Evolutionary conservation across 2,113 vertebrate genomes (phyloP).

Genomic region (Alosa alosa): DNA sequence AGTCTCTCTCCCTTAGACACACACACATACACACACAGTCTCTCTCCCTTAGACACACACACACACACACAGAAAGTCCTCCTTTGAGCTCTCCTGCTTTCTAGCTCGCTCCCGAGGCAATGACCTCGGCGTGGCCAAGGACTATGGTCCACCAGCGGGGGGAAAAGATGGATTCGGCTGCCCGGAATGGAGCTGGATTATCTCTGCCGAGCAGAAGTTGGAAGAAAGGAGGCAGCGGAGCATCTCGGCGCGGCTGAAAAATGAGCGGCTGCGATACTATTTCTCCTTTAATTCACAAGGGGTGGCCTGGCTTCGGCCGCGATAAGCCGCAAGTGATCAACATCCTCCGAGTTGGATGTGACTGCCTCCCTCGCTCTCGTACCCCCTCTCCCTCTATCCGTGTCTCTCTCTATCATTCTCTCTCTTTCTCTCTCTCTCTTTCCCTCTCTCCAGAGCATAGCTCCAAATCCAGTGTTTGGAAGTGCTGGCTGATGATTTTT

Average conservation of each 20-base stretch:
- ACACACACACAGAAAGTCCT: constrained; percentile 28
- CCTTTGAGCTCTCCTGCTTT: constrained; percentile 17
- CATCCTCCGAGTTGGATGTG: constrained; percentile 65
- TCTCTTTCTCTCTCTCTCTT: constrained; percentile 3
- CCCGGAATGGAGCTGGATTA: constrained; percentile 70
- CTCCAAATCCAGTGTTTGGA: constrained; percentile 44
- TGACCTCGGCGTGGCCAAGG: constrained; percentile 74
- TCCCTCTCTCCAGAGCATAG: constrained; percentile 20
- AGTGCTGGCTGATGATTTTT: constrained; percentile 36
- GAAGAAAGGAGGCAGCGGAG: constrained; percentile 64
- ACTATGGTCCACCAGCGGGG: constrained; percentile 64
- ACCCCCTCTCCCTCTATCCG: constrained; percentile 27
- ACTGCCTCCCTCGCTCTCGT: constrained; percentile 48
- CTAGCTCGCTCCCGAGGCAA: constrained; percentile 45
- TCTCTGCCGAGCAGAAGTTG: constrained; percentile 70
- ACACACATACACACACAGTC: neutral
- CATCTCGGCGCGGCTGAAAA: constrained; percentile 71
- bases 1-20: neutral
- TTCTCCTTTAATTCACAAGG: constrained; percentile 77
- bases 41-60: neutral
- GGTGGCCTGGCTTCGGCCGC: constrained; percentile 67
- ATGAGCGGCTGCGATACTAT: constrained; percentile 73
- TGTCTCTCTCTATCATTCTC: constrained; percentile 44
- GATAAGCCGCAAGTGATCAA: constrained; percentile 78
- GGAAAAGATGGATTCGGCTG: constrained; percentile 72